Evolutionary conservation across 2,888 invertebrate species (phyloP), one percentile per base, ranked within the genome.

Genomic region (Lepetodrilus schrolli): DNA sequence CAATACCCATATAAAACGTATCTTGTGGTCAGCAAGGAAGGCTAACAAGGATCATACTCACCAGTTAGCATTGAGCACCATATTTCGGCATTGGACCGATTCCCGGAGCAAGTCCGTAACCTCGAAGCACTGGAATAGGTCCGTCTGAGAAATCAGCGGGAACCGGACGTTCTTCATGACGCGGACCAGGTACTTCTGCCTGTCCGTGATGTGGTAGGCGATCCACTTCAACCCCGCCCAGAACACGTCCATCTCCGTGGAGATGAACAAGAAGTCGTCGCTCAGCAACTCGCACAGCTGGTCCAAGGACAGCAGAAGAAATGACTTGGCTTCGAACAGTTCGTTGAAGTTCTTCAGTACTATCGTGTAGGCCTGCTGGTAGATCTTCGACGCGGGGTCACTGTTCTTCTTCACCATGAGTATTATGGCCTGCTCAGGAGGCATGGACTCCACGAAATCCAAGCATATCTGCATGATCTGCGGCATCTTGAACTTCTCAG

Each of bases 241-340:
- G 66, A 85, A 86, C 20, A 86, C 82, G 17, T 86, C 84, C 49
- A 79, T 74, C 73, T 88, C 88, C 4, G 83, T 75, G n/a, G 72
- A 37, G 0, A 86, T 76, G 5, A 74, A 70, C 20, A 86, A 65
- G 20, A 82, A 73, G 50, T 84, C 83, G 37, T 76, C 74, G 4
- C 73, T 66, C 1, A 86, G 74, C 10, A 86, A 74, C 30, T 51
- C 30, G 65, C 80, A 75, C 13, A 84, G 38, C 2, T 75, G 74
- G 2, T 83, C 80, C 0, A 82, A 23, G 43, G 78, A 79, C 20
- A 83, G 73, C 8, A 75, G 43, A 4, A 82, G 73, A 34, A 83
- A 80, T 21, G 37, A 47, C 5, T 73, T 58, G 1, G 50, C 34
- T n/a, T 76, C 69, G 21, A 51, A 65, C 8, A 75, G 51, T 8